Evolutionary conservation across 2,797 vertebrate genomes (phyloP), one percentile per base, ranked within the genome.

Genomic region (Labroides dimidiatus): DNA sequence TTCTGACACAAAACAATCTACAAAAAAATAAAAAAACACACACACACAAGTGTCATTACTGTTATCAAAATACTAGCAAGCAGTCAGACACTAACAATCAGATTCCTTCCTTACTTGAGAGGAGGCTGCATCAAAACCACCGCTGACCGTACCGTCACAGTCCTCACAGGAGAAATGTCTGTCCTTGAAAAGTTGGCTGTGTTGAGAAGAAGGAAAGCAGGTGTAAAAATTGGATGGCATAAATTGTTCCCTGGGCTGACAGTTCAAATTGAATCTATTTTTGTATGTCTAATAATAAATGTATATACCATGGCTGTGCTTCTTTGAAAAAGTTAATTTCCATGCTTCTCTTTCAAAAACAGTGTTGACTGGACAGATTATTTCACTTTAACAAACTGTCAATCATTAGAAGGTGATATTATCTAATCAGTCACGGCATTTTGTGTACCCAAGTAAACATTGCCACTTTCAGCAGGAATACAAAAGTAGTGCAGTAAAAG

Each of bases 1-100:
- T 99, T 99, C 93, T 99, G 97, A 89, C 98, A 99, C 75, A 99
- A 85, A 84, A 99, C 98, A 52, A 99, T 97, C 98, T 99, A 86
- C 0, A 79, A 84, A n/a, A n/a, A n/a, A n/a, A n/a, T n/a, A n/a
- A n/a, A n/a, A n/a, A n/a, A n/a, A n/a, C n/a, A n/a, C n/a, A 48
- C 1, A 19, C 69, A 36, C 2, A 5, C 11, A 47, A 13, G 62
- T 0, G 9, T 7, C 36, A 24, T 36, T 10, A 43, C 13, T 7
- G 2, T 1, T 13, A 4, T 1, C 10, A 2, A 2, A 11, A 12
- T 17, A 24, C 1, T 15, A 1, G 2, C 1, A 9, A 15, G 2
- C 14, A 11, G 0, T 12, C 19, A 42, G 17, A 0, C 10, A 6
- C 0, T 12, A 13, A 4, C 0, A 9, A 2, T 0, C 2, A n/a